phyloP scores from a whole-genome alignment of 2,888 invertebrate species.

The Disparrhopalites patrizii region DNA sequence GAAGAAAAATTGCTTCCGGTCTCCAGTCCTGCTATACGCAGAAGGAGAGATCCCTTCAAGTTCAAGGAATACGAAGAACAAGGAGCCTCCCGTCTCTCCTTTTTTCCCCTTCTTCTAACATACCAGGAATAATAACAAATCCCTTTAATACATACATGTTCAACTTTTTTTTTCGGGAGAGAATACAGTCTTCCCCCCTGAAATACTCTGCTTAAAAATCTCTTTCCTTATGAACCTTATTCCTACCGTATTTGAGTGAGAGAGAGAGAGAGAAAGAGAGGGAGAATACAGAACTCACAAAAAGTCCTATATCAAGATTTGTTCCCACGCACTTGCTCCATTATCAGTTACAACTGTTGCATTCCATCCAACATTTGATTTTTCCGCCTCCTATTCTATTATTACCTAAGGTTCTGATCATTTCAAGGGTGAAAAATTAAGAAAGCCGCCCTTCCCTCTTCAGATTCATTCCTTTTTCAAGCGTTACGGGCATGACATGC shows the following conservation, averaged over 20 bases:
- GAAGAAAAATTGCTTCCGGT: slow-evolving; percentile 39
- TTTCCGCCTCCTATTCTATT: background rate
- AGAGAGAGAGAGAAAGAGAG: no score
- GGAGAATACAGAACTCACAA: slow-evolving; percentile 1
- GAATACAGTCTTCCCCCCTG: background rate
- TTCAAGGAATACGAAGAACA: slow-evolving; percentile 8
- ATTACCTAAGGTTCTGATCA: slow-evolving; percentile 6
- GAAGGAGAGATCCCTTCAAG: background rate
- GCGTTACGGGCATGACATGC: no score
- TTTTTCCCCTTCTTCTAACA: background rate
- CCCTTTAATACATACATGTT: background rate
- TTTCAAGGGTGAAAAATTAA: slow-evolving; percentile 6
- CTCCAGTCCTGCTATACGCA: slow-evolving; percentile 1
- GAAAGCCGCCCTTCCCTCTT: background rate
- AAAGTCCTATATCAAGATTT: slow-evolving; percentile 19
- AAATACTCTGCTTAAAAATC: no score
- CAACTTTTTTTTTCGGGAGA: background rate
- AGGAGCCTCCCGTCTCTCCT: background rate
- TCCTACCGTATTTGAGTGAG: no score
- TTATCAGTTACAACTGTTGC: slow-evolving; percentile 18
- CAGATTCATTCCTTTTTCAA: background rate
- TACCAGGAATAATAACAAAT: no score
- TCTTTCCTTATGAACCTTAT: no score
- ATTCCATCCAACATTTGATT: slow-evolving; percentile 8
- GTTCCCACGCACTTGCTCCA: slow-evolving; percentile 23